Evolutionary conservation across 2,797 vertebrate genomes (phyloP).

Genomic region (Centropyge bicolor): DNA sequence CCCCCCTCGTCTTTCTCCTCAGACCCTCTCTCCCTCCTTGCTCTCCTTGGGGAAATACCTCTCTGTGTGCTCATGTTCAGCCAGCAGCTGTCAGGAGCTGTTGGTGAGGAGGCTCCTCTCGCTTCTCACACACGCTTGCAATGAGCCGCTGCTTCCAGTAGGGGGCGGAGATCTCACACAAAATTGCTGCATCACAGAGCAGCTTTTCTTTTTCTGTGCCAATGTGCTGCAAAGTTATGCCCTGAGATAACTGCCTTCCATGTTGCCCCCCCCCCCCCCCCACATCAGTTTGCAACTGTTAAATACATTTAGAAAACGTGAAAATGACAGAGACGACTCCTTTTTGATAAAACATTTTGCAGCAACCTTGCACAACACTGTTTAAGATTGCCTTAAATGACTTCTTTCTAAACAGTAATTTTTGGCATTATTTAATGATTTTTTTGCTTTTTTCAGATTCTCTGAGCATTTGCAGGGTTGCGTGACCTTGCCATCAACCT

Average conservation of each 20-base stretch:
- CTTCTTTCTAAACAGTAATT: neutral
- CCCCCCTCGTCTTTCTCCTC: conserved; percentile 1
- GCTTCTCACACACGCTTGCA: conserved; percentile 41
- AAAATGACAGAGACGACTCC: neutral
- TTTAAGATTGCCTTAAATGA: neutral
- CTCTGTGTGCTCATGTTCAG: conserved; percentile 49
- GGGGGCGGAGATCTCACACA: conserved; percentile 63
- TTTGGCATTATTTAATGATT: neutral
- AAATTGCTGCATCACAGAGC: conserved; percentile 66
- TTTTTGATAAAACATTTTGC: conserved; percentile 4
- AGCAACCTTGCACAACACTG: neutral
- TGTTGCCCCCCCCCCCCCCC: too few relatives aligned
- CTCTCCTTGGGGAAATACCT: conserved; percentile 73
- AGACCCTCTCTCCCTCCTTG: conserved; percentile 24
- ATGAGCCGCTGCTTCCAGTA: conserved; percentile 53
- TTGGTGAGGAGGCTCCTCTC: conserved; percentile 18
- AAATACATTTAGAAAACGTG: conserved; percentile 11
- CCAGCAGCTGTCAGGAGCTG: conserved; percentile 57
- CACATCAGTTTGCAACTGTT: conserved; percentile 3
- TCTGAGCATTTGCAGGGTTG: neutral
- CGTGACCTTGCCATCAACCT: conserved; percentile 6
- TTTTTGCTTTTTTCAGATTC: conserved; percentile 3
- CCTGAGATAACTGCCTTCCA: neutral
- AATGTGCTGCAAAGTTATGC: conserved; percentile 36
- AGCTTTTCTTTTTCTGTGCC: neutral